Percentiles rank a stretch among this genome's conserved stretches.
These are phyloP conservation scores for Eufriesea mexicana DNA, from an alignment of 1,140 invertebrate genomes.

Conservation along the genomic window DNA sequence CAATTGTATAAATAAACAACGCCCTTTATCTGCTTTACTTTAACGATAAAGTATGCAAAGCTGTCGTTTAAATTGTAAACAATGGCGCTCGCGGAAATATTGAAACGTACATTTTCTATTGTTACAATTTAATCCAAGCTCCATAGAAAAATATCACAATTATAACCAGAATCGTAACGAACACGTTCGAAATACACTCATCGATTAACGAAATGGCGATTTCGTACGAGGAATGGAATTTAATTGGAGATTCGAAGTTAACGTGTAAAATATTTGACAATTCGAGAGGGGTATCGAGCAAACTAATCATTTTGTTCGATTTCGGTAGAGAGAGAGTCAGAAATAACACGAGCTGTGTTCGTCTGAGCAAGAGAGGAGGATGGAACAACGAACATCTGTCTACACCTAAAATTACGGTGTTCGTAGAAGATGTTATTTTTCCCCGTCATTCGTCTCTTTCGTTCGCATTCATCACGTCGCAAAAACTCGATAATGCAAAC, in stretches of 20 bases:
- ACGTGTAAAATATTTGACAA: not conserved
- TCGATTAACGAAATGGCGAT: not conserved
- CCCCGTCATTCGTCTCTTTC: not conserved
- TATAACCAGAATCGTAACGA: not conserved
- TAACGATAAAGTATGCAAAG: not conserved
- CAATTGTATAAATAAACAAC: not conserved
- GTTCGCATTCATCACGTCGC: conserved; percentile 8
- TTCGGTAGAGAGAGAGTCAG: not conserved
- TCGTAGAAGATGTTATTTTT: conserved; percentile 17
- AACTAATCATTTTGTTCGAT: conserved; percentile 22
- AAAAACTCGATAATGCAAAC: conserved; percentile 20
- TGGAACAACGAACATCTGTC: conserved; percentile 30
- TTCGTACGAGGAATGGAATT: not conserved
- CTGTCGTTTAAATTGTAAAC: not conserved
- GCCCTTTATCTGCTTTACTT: not conserved
- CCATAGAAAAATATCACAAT: not conserved
- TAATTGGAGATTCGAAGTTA: not conserved
- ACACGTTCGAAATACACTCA: not conserved
- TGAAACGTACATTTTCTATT: not conserved
- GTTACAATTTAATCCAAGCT: too few relatives aligned
- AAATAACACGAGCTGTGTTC: conserved; percentile 13
- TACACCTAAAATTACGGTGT: conserved; percentile 29
- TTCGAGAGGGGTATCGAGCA: not conserved
- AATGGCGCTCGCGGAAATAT: not conserved
- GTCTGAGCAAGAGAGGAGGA: not conserved